phyloP scores from a whole-genome alignment of 2,888 invertebrate genomes.

The Metalampra italica region DNA sequence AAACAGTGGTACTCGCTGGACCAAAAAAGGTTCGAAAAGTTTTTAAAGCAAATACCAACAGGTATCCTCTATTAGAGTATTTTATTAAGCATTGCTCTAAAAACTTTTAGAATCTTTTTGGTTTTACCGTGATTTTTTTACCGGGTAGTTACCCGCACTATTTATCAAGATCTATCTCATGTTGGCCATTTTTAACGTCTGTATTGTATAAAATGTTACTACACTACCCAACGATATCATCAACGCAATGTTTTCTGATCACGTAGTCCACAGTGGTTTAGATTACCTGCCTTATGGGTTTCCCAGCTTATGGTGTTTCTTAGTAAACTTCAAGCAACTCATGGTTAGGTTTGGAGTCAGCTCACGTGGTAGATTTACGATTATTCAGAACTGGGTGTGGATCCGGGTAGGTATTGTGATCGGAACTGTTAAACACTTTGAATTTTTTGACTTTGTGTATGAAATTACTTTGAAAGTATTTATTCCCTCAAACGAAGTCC shows the following conservation, averaged over 20 bases:
- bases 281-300: constrained; percentile 61
- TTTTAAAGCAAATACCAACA: no score
- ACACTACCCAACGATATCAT: constrained; percentile 18
- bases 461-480: no score
- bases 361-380: constrained; percentile 60
- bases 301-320: constrained; percentile 42
- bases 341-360: constrained; percentile 43
- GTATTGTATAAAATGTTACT: constrained; percentile 2
- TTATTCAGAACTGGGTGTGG: constrained; percentile 42
- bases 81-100: no score
- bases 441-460: no score
- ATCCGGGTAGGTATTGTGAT: constrained; percentile 25
- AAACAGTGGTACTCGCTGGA: no score
- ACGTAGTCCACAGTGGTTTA: constrained; percentile 62
- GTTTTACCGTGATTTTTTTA: no score
- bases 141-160: no score
- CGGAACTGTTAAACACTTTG: no score
- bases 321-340: constrained; percentile 33
- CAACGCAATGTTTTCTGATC: constrained; percentile 53
- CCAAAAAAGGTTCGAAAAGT: no score
- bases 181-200: not conserved
- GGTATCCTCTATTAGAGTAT: no score
- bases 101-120: no score
- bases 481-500: no score
- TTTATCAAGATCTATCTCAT: not conserved